Evolutionary conservation across 2,113 vertebrate species (phyloP), one percentile per base, ranked within the genome.

Genomic region (Larimichthys crocea): DNA sequence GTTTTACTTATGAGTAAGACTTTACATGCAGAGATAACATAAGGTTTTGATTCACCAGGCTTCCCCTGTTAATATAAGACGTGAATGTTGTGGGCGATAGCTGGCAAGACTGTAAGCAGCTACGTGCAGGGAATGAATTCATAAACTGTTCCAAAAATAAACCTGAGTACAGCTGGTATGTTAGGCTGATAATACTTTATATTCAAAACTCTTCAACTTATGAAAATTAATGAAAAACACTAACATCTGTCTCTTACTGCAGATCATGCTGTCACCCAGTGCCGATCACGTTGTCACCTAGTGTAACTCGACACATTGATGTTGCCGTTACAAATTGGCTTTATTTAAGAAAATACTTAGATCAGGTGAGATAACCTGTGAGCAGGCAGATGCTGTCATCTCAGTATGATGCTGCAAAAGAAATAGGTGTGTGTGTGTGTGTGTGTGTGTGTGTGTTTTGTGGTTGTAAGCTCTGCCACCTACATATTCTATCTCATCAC

Each of bases 401-500:
- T 64, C 78, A 86, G 80, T 79, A 61, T 82, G 82, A 83, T 67
- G 57, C 42, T 56, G 65, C 40, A 64, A 40, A 44, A n/a, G 6
- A 64, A 12, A 22, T 3, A 20, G 17, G 65, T 22, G 19, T 57
- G 82, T 63, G 76, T 35, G 68, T 57, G 82, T 57, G 65, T 22
- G 19, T 57, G 82, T 63, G 76, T 35, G 68, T 57, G 82, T 57
- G 55, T 63, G 63, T 70, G 53, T 40, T 26, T 35, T 83, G 77
- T 49, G 26, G 3, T 60, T 55, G 70, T 50, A 67, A 61, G 66
- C 53, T 68, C 46, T 80, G 63, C 78, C 72, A 88, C 88, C 81
- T 88, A 85, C 74, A 89, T 63, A 82, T 79, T 85, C 53, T 46
- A 82, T 86, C 57, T 85, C 79, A 85, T 80, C 86, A 78, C 86